Base-by-base conservation (phyloP, 1,140 invertebrate genomes). In the Drosophila littoralis region DNA sequence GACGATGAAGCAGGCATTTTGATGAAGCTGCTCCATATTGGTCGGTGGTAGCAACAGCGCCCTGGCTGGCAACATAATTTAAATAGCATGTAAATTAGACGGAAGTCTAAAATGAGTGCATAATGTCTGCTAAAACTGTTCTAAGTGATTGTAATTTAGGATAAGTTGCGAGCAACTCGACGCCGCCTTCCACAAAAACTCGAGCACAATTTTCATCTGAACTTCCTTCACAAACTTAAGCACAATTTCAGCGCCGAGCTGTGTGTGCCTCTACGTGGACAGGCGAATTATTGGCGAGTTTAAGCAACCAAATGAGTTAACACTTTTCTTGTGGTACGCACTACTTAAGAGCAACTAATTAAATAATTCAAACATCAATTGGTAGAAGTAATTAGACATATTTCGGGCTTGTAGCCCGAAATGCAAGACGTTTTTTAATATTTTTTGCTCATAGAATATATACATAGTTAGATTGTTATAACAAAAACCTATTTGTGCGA, bases 31-130 rank as follows among this genome's bases (percentile, higher is more conserved):
- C 76, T 74, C 86, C 82, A 88, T 83, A 82, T 79, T 88, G 79
- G 50, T 12, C 65, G 71, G 46, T 51, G 38, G 59, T 6, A 22
- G 22, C 46, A 28, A 28, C 22, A 28, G 22, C 22, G 22, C 48
- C 54, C 36, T 46, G 57, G 61, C 54, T 74, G 64, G 46, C 66
- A 83, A 82, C 84, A 89, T 89, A 83, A 89, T 89, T 89, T 89
- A 89, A 89, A 89, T 89, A 89, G 84, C 84, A 89, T 89, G 84
- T 89, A 89, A 89, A 89, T 89, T 89, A 89, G 84, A 89, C 84
- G 85, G 80, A 89, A 89, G 84, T 89, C 84, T 84, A 89, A 89
- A 89, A 89, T 83, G 85, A 89, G 80, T 89, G 84, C 84, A 89
- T 84, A 89, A 89, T 89, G 84, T 84, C 84, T 89, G 72, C 77